Conservation (phyloP, 2,888 invertebrate genomes). For the Trilocha varians region DNA sequence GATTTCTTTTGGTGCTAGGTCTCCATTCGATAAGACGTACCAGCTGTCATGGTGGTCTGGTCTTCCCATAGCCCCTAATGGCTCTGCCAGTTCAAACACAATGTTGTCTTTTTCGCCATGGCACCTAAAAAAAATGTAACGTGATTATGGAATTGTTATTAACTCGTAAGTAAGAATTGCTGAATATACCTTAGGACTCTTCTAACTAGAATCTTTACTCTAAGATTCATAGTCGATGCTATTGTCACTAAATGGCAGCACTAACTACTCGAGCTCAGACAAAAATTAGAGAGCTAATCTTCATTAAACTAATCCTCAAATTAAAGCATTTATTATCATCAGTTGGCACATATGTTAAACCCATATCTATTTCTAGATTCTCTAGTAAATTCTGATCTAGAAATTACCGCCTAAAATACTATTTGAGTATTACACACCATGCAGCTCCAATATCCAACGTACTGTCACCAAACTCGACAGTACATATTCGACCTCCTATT, state of each 20-base stretch:
- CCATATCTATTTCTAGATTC: no score
- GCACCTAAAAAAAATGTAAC: slow-evolving; percentile 49
- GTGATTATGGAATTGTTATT: background rate
- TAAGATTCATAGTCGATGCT: no score
- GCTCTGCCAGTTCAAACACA: slow-evolving; percentile 71
- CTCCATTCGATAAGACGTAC: slow-evolving; percentile 47
- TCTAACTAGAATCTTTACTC: no score
- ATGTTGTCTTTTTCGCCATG: slow-evolving; percentile 79
- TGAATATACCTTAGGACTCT: no score
- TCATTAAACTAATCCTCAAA: no score
- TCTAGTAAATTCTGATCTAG: no score
- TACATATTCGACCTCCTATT: slow-evolving; percentile 76
- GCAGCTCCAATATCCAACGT: slow-evolving; percentile 83
- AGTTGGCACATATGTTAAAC: no score
- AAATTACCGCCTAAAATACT: background rate
- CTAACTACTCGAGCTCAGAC: no score
- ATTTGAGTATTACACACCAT: slow-evolving; percentile 64
- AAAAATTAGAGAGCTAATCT: no score
- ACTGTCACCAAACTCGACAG: slow-evolving; percentile 66
- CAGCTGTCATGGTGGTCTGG: slow-evolving; percentile 37
- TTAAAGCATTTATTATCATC: no score
- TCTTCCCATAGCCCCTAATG: slow-evolving; percentile 46
- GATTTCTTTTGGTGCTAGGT: slow-evolving; percentile 27
- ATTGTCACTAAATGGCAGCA: no score
- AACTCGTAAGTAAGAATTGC: background rate